Evolutionary conservation across 2,888 invertebrate genomes (phyloP).

Genomic region (Eristalis tenax): DNA sequence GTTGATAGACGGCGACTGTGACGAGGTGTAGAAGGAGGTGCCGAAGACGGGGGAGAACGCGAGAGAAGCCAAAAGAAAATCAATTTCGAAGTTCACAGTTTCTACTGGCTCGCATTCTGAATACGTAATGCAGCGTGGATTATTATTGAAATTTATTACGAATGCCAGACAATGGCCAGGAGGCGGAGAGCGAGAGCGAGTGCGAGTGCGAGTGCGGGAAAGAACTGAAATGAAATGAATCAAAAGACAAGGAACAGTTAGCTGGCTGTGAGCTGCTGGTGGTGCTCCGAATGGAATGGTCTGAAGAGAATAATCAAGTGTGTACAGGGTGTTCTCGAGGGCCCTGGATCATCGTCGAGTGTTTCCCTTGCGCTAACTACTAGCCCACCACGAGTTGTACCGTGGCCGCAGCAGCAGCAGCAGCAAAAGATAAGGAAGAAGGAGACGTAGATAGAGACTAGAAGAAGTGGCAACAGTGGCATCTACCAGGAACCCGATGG

Average conservation of each 20-base stretch:
- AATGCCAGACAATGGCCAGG: conserved; percentile 9
- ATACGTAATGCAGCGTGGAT: conserved; percentile 49
- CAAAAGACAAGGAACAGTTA: conserved; percentile 37
- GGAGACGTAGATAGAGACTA: background rate
- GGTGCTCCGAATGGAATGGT: background rate
- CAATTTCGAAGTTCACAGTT: conserved; percentile 49
- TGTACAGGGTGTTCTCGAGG: background rate
- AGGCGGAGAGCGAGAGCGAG: background rate
- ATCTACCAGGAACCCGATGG: background rate
- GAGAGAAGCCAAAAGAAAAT: conserved; percentile 9
- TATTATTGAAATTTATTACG: conserved; percentile 59
- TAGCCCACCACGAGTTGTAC: too few relatives aligned
- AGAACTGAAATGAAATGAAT: background rate
- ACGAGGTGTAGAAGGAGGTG: background rate
- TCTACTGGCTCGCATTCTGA: conserved; percentile 36
- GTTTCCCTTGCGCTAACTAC: too few relatives aligned
- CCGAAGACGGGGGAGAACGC: too few relatives aligned
- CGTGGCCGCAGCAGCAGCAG: background rate
- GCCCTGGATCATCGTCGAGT: background rate
- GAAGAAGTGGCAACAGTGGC: background rate
- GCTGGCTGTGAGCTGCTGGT: conserved; percentile 1
- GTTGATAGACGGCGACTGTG: background rate
- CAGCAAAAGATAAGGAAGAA: background rate
- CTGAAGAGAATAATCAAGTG: conserved; percentile 2
- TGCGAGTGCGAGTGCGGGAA: too few relatives aligned